Percentiles rank a stretch among this genome's conserved stretches.
phyloP scores from a whole-genome alignment of 2,888 invertebrate genomes.

The Microctonus aethiopoides region DNA sequence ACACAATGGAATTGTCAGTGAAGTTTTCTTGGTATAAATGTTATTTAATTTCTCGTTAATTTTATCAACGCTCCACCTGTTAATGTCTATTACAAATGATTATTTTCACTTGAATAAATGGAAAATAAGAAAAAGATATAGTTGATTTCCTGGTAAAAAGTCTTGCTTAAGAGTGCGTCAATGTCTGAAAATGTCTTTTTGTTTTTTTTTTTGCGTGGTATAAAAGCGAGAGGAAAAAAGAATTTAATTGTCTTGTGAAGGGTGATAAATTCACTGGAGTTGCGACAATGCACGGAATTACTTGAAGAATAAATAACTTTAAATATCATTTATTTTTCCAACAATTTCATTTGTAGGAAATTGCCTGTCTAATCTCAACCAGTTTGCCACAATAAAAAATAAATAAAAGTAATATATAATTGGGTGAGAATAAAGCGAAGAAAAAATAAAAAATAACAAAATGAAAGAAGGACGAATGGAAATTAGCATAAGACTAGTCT shows the following conservation, averaged over 20 bases:
- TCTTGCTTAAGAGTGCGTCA: conserved; percentile 1
- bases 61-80: conserved; percentile 21
- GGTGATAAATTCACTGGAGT: conserved; percentile 12
- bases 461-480: neutral
- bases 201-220: neutral
- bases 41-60: conserved; percentile 15
- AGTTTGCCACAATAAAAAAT: conserved; percentile 13
- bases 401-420: conserved; percentile 9
- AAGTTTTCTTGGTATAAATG: conserved; percentile 14
- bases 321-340: conserved; percentile 2
- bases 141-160: conserved; percentile 12
- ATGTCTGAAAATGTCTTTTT: conserved; percentile 5
- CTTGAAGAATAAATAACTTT: conserved; percentile 6
- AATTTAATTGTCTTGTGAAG: conserved; percentile 22
- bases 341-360: conserved; percentile 12
- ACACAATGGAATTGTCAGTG: conserved; percentile 33
- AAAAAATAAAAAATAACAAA: neutral
- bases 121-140: neutral
- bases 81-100: neutral
- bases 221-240: neutral
- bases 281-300: neutral
- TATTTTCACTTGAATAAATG: neutral
- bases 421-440: neutral
- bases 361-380: conserved; percentile 22
- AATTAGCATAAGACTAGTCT: conserved; percentile 20